Conservation (phyloP, 2,888 invertebrate genomes). For the Entomobrya proxima region DNA sequence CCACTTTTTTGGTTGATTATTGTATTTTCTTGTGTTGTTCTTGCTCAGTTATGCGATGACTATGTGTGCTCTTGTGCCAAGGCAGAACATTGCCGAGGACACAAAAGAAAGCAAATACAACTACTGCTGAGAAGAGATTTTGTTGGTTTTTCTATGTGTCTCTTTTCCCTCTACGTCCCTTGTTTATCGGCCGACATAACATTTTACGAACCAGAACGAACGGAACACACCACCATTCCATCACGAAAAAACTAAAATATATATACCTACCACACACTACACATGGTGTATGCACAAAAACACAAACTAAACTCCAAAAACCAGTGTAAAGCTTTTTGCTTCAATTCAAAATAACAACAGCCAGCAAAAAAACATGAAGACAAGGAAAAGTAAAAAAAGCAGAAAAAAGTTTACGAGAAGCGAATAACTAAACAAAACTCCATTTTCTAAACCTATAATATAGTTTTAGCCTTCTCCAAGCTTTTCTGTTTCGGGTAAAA, state of each 20-base stretch:
- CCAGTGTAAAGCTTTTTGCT: constrained; percentile 40
- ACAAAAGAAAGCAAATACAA: constrained; percentile 17
- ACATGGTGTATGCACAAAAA: neutral
- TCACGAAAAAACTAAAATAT: constrained; percentile 60
- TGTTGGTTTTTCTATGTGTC: constrained; percentile 52
- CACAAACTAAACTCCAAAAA: constrained; percentile 27
- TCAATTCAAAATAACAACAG: constrained; percentile 44
- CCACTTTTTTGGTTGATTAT: constrained; percentile 64
- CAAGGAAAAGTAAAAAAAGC: constrained; percentile 25
- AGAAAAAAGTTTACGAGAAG: constrained; percentile 34
- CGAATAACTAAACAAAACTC: constrained; percentile 46
- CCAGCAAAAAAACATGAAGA: constrained; percentile 6
- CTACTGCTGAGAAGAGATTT: constrained; percentile 40
- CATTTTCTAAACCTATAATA: constrained; percentile 24
- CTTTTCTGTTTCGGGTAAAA: constrained; percentile 37
- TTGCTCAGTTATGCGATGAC: constrained; percentile 41
- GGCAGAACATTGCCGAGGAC: neutral
- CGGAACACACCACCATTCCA: constrained; percentile 65
- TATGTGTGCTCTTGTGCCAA: constrained; percentile 38
- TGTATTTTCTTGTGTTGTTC: constrained; percentile 62
- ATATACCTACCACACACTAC: constrained; percentile 13
- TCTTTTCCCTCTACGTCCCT: constrained; percentile 59
- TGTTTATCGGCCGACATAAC: constrained; percentile 72
- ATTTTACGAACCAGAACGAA: constrained; percentile 73
- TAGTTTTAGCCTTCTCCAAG: neutral